Evolutionary conservation across 2,797 vertebrate genomes (phyloP).

Genomic region (Petrocephalus sullivani): DNA sequence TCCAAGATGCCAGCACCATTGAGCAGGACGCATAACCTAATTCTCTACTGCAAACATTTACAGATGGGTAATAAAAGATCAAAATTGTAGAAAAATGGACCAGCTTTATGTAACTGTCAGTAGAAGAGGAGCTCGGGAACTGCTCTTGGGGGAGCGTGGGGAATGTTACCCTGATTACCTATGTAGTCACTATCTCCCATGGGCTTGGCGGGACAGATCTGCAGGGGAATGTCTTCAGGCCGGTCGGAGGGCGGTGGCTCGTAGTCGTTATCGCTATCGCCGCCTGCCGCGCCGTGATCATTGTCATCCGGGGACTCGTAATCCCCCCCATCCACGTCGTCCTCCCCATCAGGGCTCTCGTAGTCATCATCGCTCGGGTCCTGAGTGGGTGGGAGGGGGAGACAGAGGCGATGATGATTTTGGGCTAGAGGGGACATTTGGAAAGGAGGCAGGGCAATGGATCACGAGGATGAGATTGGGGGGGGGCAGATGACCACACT

Average conservation of each 20-base stretch:
- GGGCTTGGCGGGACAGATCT: constrained; percentile 65
- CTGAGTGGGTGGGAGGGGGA: constrained; percentile 37
- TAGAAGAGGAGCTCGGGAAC: background rate
- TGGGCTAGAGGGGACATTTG: background rate
- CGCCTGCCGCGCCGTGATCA: constrained; percentile 47
- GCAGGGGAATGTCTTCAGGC: constrained; percentile 57
- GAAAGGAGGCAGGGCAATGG: background rate
- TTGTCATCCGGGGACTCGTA: constrained; percentile 80
- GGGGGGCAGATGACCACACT: background rate
- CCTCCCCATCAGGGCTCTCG: constrained; percentile 72
- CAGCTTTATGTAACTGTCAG: background rate
- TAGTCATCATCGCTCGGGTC: constrained; percentile 79
- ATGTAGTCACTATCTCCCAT: constrained; percentile 71
- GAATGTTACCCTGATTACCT: constrained; percentile 52
- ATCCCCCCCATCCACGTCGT: constrained; percentile 61
- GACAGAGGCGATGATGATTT: background rate
- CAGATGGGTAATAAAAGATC: background rate
- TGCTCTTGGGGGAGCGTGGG: background rate
- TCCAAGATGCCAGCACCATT: background rate
- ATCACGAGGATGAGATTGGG: background rate
- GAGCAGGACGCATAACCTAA: background rate
- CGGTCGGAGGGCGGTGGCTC: constrained; percentile 82
- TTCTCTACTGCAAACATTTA: background rate
- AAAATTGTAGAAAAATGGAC: background rate
- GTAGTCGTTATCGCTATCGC: constrained; percentile 63